Conservation (phyloP, 2,888 invertebrate species). For the Elgonia sp. region DNA sequence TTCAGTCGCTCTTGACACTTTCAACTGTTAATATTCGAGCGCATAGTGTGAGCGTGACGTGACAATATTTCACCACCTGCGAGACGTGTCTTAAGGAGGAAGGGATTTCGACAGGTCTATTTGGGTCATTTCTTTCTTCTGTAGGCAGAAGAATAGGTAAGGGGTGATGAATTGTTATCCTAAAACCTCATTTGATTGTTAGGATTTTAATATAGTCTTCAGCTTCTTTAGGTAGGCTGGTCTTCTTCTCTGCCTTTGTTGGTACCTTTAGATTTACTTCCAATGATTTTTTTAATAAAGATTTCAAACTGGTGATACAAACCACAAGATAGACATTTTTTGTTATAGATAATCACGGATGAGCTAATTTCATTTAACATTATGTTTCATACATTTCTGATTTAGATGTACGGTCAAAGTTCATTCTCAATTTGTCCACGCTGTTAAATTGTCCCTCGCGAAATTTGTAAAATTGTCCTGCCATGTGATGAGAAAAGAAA, state of each 20-base stretch:
- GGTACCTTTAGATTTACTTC: too few relatives aligned
- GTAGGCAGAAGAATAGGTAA: slow-evolving; percentile 8
- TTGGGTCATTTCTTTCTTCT: slow-evolving; percentile 40
- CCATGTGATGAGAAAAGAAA: too few relatives aligned
- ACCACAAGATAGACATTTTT: too few relatives aligned
- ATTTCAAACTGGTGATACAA: too few relatives aligned
- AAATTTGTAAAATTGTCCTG: too few relatives aligned
- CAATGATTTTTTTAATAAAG: too few relatives aligned
- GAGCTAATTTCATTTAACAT: too few relatives aligned
- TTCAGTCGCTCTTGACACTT: slow-evolving; percentile 85
- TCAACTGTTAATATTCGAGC: slow-evolving; percentile 81
- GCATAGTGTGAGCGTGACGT: slow-evolving; percentile 44
- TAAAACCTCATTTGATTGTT: neutral
- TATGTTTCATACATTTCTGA: too few relatives aligned
- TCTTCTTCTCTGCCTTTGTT: neutral
- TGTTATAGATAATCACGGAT: too few relatives aligned
- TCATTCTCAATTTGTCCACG: too few relatives aligned
- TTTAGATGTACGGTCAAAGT: too few relatives aligned
- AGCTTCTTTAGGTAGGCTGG: neutral
- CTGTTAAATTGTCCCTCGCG: too few relatives aligned
- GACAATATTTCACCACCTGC: slow-evolving; percentile 45
- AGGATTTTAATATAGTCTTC: neutral
- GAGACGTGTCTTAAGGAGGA: neutral
- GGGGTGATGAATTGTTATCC: slow-evolving; percentile 11
- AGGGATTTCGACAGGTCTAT: neutral